Base-by-base conservation (phyloP, 2,888 invertebrate genomes). In the Nebria brevicollis region DNA sequence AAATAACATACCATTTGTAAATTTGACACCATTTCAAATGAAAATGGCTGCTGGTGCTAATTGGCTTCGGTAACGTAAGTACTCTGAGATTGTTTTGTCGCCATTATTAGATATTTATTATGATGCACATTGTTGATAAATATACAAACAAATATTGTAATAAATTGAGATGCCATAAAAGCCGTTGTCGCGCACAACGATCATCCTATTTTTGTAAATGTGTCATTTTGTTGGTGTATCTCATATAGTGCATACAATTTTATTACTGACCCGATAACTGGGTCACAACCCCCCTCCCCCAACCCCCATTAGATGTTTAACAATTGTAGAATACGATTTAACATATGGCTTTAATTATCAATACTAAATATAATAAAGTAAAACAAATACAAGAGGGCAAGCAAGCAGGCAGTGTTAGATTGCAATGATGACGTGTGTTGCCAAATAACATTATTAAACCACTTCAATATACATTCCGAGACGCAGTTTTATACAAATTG, bases 311-410 rank as follows among this genome's bases (percentile, higher is more conserved):
- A 84, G 82, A 84, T 84, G 73, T 82, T 84, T 84, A 84, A 86
- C 84, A 85, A 84, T 83, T 81, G 84, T 84, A 82, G 84, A 82
- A 84, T 84, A 86, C 85, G 87, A 86, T 84, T 86, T 88, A 88
- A 88, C 88, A 87, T 88, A 85, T 79, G 86, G 88, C 88, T 88
- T 88, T 89, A 88, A 87, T 87, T 87, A 87, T 85, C 87, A 84
- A 85, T 87, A 78, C 78, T 78, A 78, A 78, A 54, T 20, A 54
- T 11, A 13, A 6, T 7, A 6, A 54, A 78, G 13, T 66, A 78
- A 25, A 75, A 65, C 26, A 25, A 76, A 75, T 54, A 54, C 54
- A 73, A 68, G 78, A 66, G 43, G 41, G 26, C 25, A 34, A 5
- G 34, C 34, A 34, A 2, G 34, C 34, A 34, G 34, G 41, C 73